Evolutionary conservation across 92 coral and sea anemone species (phyloP).

Genomic region (Actinernus sp.): DNA sequence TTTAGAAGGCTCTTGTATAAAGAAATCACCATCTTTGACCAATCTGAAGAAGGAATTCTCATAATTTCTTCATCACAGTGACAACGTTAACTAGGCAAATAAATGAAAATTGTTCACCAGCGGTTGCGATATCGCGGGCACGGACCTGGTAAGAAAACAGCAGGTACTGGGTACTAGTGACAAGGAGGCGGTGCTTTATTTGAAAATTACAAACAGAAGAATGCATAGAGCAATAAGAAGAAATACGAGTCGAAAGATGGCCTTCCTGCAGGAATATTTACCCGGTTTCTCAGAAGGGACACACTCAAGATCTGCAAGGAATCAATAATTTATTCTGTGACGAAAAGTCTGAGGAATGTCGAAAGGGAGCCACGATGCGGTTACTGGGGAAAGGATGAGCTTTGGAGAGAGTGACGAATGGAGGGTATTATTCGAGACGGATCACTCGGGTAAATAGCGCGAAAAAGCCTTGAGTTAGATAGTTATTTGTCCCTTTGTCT

Average conservation of each 20-base stretch:
- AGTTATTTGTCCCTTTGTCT: not conserved
- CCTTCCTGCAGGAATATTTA: conserved; percentile 5
- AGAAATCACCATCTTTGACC: conserved; percentile 66
- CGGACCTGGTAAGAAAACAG: too few species aligned
- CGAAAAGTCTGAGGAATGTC: conserved; percentile 2
- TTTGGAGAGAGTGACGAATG: conserved; percentile 63
- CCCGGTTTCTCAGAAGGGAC: conserved; percentile 1
- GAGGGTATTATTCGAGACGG: conserved; percentile 75
- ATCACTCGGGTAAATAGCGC: conserved; percentile 61
- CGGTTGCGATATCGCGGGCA: too few species aligned
- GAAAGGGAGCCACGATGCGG: conserved; percentile 6
- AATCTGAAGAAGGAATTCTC: conserved; percentile 77
- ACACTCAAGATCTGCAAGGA: not conserved
- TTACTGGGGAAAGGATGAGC: conserved; percentile 6
- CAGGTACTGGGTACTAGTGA: conserved; percentile 1
- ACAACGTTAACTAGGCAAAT: too few species aligned
- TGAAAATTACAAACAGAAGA: not conserved
- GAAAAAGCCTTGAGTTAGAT: not conserved
- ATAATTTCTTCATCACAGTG: too few species aligned
- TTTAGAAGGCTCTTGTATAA: conserved; percentile 71
- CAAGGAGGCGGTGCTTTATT: conserved; percentile 5
- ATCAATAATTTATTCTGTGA: not conserved
- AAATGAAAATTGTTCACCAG: too few species aligned
- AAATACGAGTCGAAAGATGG: not conserved
- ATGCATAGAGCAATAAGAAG: not conserved